Evolutionary conservation across 2,888 invertebrate genomes (phyloP), one percentile per base, ranked within the genome.

Genomic region (Coenonympha glycerion): DNA sequence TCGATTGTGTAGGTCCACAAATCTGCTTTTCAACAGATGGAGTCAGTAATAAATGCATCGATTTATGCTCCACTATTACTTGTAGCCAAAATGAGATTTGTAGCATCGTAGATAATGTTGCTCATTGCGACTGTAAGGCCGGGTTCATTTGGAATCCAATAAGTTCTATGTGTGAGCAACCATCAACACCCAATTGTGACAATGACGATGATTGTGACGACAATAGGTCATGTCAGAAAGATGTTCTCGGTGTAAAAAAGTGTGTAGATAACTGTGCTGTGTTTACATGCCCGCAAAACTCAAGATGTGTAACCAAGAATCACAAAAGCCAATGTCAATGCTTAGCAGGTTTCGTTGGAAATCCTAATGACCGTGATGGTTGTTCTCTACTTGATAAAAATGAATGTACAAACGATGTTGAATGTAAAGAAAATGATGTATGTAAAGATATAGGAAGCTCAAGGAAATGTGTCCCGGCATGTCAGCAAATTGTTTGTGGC

Each of bases 291-390:
- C 94, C 96, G 0, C 89, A 90, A 47, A 95, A 96, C 76, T 93
- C 96, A 0, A 90, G 92, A 55, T 97, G 97, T 77, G 77, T 93
- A 2, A 92, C 94, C 0, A 89, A 81, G 54, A 88, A 89, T 51
- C 95, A 95, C 65, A 89, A 89, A 65, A 94, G 93, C 34, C 90
- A 91, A 65, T 98, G 97, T 70, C 92, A 94, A 66, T 98, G 97
- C 71, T 82, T 94, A 13, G 82, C 90, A 30, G 96, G 95, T 3
- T 97, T 91, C 74, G 90, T 92, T 8, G 97, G 97, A 28, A 97
- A 97, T 85, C 95, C 96, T 13, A 95, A 95, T 66, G 94, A 96
- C 69, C 90, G 97, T 18, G 92, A 92, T 59, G 97, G 97, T n/a
- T 97, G 97, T 66, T 89, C 91, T 61, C 90, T 90, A 9, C 76